A percentile compares a stretch with the other conserved stretches of the same genome.
These are phyloP conservation scores for Ptilorrhoa leucosticta DNA, from an alignment of 2,113 vertebrate species.

Conservation along the genomic window DNA sequence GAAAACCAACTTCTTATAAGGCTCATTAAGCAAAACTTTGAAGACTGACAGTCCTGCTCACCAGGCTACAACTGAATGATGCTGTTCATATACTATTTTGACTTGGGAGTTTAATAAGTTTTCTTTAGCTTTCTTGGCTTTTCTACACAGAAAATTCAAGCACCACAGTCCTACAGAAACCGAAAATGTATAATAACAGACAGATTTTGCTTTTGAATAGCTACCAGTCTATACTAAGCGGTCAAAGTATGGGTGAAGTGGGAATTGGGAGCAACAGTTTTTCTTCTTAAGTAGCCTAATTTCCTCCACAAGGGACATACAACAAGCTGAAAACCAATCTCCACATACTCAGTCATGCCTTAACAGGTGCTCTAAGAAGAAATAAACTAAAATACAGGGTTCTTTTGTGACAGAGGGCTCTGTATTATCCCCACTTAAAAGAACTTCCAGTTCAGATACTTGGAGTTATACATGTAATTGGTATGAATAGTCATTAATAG, in stretches of 20 bases:
- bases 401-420: neutral
- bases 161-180: neutral
- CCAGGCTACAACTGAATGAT: neutral
- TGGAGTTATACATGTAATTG: neutral
- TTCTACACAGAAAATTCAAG: neutral
- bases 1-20: neutral
- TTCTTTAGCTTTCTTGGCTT: neutral
- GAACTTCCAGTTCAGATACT: neutral
- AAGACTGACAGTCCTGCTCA: neutral
- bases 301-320: neutral
- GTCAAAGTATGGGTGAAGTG: neutral
- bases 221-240: neutral
- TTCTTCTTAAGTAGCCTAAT: neutral
- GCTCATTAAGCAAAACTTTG: neutral
- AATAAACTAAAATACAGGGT: neutral
- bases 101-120: neutral
- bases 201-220: neutral
- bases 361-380: neutral
- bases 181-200: neutral
- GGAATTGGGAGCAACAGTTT: neutral
- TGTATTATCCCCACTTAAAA: neutral
- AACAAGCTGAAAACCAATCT: neutral
- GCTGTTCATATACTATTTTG: neutral
- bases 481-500: neutral
- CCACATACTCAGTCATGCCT: neutral